A percentile compares a stretch with the other conserved stretches of the same genome.
These are phyloP conservation scores for Mustelus asterias DNA, from an alignment of 2,113 vertebrate genomes.

Conservation along the genomic window DNA sequence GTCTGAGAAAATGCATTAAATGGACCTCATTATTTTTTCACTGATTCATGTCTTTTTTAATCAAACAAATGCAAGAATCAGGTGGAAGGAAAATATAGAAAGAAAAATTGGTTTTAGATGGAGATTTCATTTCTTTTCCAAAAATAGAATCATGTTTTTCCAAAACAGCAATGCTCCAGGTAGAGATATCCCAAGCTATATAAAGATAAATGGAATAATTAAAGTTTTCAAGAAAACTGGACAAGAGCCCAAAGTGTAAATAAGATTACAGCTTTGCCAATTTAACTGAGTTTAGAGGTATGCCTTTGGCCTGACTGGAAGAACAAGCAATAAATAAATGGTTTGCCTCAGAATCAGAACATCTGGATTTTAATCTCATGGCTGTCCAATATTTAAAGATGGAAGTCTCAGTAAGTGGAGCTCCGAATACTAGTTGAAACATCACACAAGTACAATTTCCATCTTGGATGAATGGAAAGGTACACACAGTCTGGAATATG, in stretches of 20 bases:
- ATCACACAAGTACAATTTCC: background rate
- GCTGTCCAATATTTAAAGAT: background rate
- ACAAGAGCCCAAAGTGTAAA: conserved; percentile 4
- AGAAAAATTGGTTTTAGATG: background rate
- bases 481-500: background rate
- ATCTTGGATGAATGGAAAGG: background rate
- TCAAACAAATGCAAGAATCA: background rate
- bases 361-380: background rate
- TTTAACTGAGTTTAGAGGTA: background rate
- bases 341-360: background rate
- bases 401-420: background rate
- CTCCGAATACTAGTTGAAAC: background rate
- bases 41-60: background rate
- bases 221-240: conserved; percentile 18
- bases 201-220: conserved; percentile 4
- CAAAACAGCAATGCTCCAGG: background rate
- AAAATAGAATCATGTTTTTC: background rate
- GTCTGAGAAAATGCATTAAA: background rate
- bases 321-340: background rate
- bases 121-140: background rate
- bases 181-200: background rate
- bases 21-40: background rate
- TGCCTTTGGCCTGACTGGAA: background rate
- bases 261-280: background rate
- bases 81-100: background rate